phyloP scores from a whole-genome alignment of 2,888 invertebrate species.

The Sarcophaga rosellei region DNA sequence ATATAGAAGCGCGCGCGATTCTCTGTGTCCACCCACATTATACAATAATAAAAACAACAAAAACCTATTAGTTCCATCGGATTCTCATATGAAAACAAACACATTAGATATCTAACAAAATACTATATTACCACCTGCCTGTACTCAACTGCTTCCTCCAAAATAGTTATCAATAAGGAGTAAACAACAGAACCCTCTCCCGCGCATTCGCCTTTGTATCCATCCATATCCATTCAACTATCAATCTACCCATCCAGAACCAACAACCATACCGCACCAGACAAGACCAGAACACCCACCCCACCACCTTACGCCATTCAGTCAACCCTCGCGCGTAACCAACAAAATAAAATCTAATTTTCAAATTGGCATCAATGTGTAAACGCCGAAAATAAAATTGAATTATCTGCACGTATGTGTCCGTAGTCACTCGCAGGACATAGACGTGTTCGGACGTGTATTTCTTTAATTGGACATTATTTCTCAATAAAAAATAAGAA shows the following conservation, averaged over 20 bases:
- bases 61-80: conserved; percentile 54
- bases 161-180: conserved; percentile 64
- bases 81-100: conserved; percentile 64
- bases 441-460: conserved; percentile 72
- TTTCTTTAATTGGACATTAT: conserved; percentile 69
- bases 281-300: conserved; percentile 66
- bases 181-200: conserved; percentile 65
- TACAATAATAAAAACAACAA: conserved; percentile 43
- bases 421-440: conserved; percentile 74
- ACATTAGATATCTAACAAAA: conserved; percentile 53
- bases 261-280: conserved; percentile 63
- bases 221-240: conserved; percentile 50
- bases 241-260: not conserved
- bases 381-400: conserved; percentile 80
- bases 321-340: conserved; percentile 70
- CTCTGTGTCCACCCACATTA: conserved; percentile 69
- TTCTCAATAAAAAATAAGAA: conserved; percentile 35
- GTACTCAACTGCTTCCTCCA: conserved; percentile 55
- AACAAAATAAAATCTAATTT: conserved; percentile 79
- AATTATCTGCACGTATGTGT: conserved; percentile 78
- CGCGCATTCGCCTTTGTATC: conserved; percentile 62
- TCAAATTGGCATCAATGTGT: conserved; percentile 80
- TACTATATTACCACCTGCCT: conserved; percentile 61
- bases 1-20: conserved; percentile 66
- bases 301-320: conserved; percentile 61